These are phyloP conservation scores for Ectropis crepuscularia DNA, from an alignment of 2,888 invertebrate genomes.

Conservation along the genomic window DNA sequence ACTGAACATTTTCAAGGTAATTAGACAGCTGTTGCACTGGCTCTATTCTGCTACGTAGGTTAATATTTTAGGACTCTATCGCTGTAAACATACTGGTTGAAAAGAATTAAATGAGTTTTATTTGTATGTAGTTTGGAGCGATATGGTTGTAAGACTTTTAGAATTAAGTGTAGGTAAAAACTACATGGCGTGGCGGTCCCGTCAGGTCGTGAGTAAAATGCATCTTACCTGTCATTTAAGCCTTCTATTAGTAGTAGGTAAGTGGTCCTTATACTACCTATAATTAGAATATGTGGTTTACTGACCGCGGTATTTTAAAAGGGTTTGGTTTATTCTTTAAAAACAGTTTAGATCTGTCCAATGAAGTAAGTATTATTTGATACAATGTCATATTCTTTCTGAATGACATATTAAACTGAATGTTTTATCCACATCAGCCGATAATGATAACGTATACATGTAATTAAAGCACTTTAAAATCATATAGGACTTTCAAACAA, in stretches of 20 bases:
- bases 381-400: no score
- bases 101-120: neutral
- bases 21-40: constrained; percentile 33
- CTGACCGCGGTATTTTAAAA: constrained; percentile 3
- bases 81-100: neutral
- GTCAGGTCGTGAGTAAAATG: constrained; percentile 46
- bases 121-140: constrained; percentile 7
- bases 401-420: no score
- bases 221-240: constrained; percentile 42
- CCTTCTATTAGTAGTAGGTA: constrained; percentile 39
- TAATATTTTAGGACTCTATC: constrained; percentile 10
- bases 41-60: neutral
- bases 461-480: no score
- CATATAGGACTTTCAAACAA: no score
- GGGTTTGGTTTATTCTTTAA: neutral
- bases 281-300: constrained; percentile 21
- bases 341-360: neutral
- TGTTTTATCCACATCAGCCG: no score
- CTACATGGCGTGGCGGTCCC: constrained; percentile 42
- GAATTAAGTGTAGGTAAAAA: constrained; percentile 28
- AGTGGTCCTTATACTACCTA: constrained; percentile 15
- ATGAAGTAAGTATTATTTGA: neutral
- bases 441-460: no score
- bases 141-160: constrained; percentile 28
- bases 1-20: constrained; percentile 42